A percentile compares a stretch with the other conserved stretches of the same genome.
These are phyloP conservation scores for Dinomys branickii DNA, from an alignment of 2,113 vertebrate genomes.

Conservation along the genomic window DNA sequence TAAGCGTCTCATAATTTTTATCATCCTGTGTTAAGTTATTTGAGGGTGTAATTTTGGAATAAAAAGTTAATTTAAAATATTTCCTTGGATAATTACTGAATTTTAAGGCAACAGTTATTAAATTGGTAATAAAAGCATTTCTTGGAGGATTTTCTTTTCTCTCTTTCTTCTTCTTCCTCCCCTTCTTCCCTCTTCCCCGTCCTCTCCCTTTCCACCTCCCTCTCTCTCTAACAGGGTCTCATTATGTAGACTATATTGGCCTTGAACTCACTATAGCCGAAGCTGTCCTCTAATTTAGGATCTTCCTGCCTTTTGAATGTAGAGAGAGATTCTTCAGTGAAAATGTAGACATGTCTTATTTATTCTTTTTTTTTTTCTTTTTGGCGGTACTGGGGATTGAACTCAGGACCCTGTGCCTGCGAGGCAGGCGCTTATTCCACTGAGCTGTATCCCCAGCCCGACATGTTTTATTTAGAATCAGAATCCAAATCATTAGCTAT, in stretches of 20 bases:
- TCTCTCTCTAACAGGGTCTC: background rate
- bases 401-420: too few relatives aligned
- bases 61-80: constrained; percentile 53
- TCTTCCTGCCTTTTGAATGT: background rate
- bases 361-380: too few relatives aligned
- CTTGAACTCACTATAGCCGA: background rate
- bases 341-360: constrained; percentile 49
- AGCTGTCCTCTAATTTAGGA: background rate
- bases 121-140: constrained; percentile 62
- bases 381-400: too few relatives aligned
- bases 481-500: constrained; percentile 50
- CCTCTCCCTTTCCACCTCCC: background rate
- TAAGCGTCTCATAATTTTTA: constrained; percentile 44
- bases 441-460: too few relatives aligned
- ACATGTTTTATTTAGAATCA: constrained; percentile 55
- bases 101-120: constrained; percentile 57
- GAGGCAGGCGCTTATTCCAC: too few relatives aligned
- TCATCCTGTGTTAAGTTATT: background rate
- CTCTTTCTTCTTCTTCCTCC: too few relatives aligned
- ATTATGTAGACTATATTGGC: background rate
- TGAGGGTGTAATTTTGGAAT: constrained; percentile 55
- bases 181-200: too few relatives aligned
- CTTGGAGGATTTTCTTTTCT: constrained; percentile 15
- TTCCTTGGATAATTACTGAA: constrained; percentile 59
- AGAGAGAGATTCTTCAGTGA: constrained; percentile 50